Percentiles rank a stretch among this genome's conserved stretches.
phyloP scores from a whole-genome alignment of 2,888 invertebrate genomes.

The Sylvicola cinctus region DNA sequence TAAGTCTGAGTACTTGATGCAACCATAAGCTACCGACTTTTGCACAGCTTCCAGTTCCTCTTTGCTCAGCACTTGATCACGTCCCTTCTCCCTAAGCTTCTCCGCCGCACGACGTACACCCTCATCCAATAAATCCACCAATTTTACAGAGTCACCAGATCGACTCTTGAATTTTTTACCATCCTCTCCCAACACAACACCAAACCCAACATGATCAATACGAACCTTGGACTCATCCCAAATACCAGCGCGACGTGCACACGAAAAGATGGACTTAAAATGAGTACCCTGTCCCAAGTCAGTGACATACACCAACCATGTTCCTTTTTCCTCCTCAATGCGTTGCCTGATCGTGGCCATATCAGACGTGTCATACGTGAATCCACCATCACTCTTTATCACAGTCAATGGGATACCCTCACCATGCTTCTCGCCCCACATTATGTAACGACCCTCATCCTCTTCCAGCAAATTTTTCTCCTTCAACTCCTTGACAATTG shows the following conservation, averaged over 20 bases:
- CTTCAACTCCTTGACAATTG: constrained; percentile 52
- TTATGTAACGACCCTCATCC: constrained; percentile 64
- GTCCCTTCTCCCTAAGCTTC: constrained; percentile 69
- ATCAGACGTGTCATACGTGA: constrained; percentile 96
- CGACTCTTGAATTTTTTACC: constrained; percentile 98
- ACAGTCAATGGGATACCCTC: constrained; percentile 74
- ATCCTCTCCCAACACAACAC: constrained; percentile 94
- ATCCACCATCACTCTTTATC: constrained; percentile 84
- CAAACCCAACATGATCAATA: constrained; percentile 86
- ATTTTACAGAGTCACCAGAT: constrained; percentile 84
- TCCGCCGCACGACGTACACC: constrained; percentile 63
- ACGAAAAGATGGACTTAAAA: constrained; percentile 46
- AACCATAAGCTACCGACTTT: constrained; percentile 89
- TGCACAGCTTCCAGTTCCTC: constrained; percentile 69
- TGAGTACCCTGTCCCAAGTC: constrained; percentile 70
- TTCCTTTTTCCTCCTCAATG: constrained; percentile 61
- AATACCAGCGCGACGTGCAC: constrained; percentile 59
- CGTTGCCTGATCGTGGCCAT: constrained; percentile 79
- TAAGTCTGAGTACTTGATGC: constrained; percentile 95
- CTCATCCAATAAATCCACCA: constrained; percentile 78
- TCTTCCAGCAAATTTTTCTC: constrained; percentile 47
- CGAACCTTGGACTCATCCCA: constrained; percentile 39
- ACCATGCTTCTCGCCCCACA: constrained; percentile 45
- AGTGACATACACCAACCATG: constrained; percentile 83
- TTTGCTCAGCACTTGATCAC: constrained; percentile 59